A percentile compares a stretch with the other conserved stretches of the same genome.
Conservation (phyloP, 64 coral and sea anemone genomes). For the Astreopora myriophthalma region DNA sequence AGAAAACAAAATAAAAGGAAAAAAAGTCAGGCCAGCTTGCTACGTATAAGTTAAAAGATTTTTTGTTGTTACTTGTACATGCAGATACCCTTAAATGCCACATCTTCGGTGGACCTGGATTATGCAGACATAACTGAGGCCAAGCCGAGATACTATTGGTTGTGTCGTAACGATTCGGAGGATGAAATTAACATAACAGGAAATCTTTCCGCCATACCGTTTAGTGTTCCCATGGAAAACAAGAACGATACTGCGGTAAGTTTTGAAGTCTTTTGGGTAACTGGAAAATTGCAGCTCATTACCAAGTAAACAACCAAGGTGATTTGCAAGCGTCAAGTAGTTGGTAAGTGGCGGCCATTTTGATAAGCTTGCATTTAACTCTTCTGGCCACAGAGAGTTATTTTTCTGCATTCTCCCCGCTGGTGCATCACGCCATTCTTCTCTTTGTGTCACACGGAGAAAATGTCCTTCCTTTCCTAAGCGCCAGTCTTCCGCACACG, state of each 20-base stretch:
- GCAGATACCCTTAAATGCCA: neutral
- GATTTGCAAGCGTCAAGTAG: too few species aligned
- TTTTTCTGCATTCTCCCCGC: too few species aligned
- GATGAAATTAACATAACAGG: slow-evolving; percentile 14
- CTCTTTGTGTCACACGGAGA: too few species aligned
- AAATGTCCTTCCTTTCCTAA: too few species aligned
- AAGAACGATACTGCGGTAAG: neutral
- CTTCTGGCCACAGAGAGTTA: too few species aligned
- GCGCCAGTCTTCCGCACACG: too few species aligned
- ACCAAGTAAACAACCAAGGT: neutral
- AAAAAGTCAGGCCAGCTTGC: too few species aligned
- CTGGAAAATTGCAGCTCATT: neutral
- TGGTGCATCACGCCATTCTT: too few species aligned
- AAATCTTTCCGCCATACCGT: neutral
- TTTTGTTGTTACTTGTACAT: neutral
- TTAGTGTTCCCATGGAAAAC: neutral
- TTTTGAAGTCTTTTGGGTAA: neutral
- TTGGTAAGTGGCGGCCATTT: too few species aligned
- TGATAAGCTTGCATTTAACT: too few species aligned
- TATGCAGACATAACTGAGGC: neutral
- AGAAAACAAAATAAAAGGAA: too few species aligned
- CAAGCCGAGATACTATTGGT: slow-evolving; percentile 35
- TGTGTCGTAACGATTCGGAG: slow-evolving; percentile 56
- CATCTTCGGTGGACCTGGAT: neutral
- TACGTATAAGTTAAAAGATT: too few species aligned